These are phyloP conservation scores for Oryzias javanicus DNA, from an alignment of 2,113 vertebrate genomes.

Conservation along the genomic window DNA sequence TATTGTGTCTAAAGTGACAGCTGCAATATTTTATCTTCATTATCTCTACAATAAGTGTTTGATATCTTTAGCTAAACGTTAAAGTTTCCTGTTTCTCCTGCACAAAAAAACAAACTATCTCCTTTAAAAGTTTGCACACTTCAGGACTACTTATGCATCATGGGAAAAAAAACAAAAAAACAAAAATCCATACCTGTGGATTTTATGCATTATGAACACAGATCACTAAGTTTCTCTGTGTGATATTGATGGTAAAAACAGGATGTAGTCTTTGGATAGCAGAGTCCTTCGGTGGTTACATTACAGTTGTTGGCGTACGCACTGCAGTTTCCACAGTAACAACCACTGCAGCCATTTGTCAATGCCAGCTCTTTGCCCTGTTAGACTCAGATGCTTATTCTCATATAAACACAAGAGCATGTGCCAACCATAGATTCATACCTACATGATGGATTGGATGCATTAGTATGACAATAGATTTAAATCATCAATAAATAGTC, in stretches of 20 bases:
- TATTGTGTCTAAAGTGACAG: too few species aligned
- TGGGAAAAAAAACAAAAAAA: too few species aligned
- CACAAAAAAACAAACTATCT: constrained; percentile 34
- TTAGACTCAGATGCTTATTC: constrained; percentile 44
- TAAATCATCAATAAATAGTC: constrained; percentile 30
- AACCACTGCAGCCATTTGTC: constrained; percentile 55
- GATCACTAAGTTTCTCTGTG: constrained; percentile 20
- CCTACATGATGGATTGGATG: constrained; percentile 34
- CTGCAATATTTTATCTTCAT: too few species aligned
- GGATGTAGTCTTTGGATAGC: constrained; percentile 21
- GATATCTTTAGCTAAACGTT: too few species aligned
- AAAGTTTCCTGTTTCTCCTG: too few species aligned
- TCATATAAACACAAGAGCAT: constrained; percentile 37
- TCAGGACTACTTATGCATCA: not conserved
- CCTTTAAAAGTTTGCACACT: constrained; percentile 27
- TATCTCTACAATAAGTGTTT: too few species aligned
- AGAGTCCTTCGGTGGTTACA: constrained; percentile 44
- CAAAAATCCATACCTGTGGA: not conserved
- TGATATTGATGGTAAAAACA: constrained; percentile 26
- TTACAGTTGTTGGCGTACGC: constrained; percentile 51
- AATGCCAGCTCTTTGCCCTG: constrained; percentile 55
- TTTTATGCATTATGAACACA: constrained; percentile 17
- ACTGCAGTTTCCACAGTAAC: constrained; percentile 67
- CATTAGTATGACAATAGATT: constrained; percentile 30
- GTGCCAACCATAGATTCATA: constrained; percentile 14